Conservation (phyloP, 2,797 vertebrate species). For the Lagorchestes hirsutus region DNA sequence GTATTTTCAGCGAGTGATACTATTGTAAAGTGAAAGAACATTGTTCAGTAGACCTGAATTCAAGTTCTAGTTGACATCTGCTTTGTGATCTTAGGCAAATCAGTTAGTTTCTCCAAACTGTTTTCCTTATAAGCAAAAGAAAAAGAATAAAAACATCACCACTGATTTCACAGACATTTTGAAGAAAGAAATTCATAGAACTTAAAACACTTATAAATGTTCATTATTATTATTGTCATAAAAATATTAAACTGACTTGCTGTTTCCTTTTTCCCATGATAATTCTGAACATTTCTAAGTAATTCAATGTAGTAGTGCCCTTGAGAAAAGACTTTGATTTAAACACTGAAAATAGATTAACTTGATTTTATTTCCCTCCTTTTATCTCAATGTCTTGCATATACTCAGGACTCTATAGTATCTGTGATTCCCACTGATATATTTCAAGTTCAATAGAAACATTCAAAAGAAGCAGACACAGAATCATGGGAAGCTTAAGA, state of each 20-base stretch:
- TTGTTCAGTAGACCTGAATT: background rate
- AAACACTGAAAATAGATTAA: background rate
- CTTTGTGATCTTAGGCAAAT: background rate
- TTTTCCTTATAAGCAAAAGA: background rate
- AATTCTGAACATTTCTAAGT: background rate
- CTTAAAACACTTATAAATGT: background rate
- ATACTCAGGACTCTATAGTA: background rate
- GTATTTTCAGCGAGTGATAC: background rate
- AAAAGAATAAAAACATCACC: background rate
- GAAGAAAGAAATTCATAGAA: background rate
- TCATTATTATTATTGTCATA: background rate
- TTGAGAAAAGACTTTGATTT: background rate
- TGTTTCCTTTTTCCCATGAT: background rate
- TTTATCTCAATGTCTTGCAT: background rate
- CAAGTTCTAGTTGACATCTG: background rate
- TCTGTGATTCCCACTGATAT: background rate
- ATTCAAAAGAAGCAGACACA: background rate
- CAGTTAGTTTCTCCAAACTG: background rate
- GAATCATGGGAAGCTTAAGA: background rate
- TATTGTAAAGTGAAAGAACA: background rate
- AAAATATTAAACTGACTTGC: background rate
- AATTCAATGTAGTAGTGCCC: background rate
- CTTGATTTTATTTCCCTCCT: background rate
- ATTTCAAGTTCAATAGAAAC: background rate
- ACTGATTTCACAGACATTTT: background rate